Evolutionary conservation across 2,113 vertebrate species (phyloP), one percentile per base, ranked within the genome.

Genomic region (Hippoglossus stenolepis): DNA sequence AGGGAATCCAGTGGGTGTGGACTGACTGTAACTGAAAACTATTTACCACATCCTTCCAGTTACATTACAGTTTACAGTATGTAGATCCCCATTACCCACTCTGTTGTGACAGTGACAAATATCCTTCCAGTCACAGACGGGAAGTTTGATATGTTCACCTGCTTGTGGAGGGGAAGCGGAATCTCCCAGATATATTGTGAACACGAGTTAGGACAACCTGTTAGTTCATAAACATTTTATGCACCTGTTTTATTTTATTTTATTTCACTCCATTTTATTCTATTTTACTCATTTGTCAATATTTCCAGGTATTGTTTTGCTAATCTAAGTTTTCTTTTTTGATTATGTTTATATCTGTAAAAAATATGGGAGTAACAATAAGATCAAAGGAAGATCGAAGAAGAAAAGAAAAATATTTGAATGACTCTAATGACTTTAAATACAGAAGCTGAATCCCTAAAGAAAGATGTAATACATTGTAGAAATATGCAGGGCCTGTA

Each of bases 1-100:
- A 26, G 53, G 60, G 28, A 71, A 67, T 57, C n/a, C 24, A 58
- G n/a, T 60, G 43, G 73, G 76, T 1, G 63, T 70, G 45, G 58
- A 51, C 28, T 67, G 58, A 82, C 51, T 0, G 61, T 38, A 75
- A 71, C n/a, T 51, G 60, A 60, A 83, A 60, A 77, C 26, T 24
- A 57, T 20, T 63, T 43, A 35, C 15, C 20, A 88, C 24, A 57
- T 57, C 24, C 53, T 23, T 56, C n/a, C 8, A 10, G 18, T 10
- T 56, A 23, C 6, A 24, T 59, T 59, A 14, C 15, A 59, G 24
- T 59, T 59, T 17, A 31, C 31, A 31, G 1, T 5, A 15, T 28
- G 28, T 59, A 28, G n/a, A 56, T 58, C 56, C 23, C 20, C 56
- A 58, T 26, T 15, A 5, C 24, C 59, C 17, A 3, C 10, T 23